These are phyloP conservation scores for Paralichthys olivaceus DNA, from an alignment of 2,113 vertebrate species.

Conservation along the genomic window DNA sequence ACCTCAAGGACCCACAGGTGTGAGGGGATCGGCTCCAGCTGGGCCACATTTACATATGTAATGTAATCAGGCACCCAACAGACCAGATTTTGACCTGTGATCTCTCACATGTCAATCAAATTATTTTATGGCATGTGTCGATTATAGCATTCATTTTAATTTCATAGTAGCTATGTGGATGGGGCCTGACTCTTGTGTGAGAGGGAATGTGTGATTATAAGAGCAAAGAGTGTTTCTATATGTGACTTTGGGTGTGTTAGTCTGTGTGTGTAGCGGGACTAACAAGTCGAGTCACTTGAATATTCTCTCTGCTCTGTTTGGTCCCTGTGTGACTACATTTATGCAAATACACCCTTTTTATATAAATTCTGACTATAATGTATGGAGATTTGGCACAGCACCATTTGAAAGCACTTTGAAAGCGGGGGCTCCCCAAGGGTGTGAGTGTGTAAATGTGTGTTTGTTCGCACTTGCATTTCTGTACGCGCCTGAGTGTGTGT, in stretches of 20 bases:
- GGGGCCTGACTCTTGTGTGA: not conserved
- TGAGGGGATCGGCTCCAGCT: slow-evolving; percentile 64
- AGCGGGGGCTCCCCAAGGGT: slow-evolving; percentile 70
- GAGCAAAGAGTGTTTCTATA: not conserved
- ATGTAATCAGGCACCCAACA: slow-evolving; percentile 71
- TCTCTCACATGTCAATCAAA: slow-evolving; percentile 47
- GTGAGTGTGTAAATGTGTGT: slow-evolving; percentile 68
- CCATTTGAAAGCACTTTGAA: slow-evolving; percentile 79
- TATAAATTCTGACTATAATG: slow-evolving; percentile 76
- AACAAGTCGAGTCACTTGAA: slow-evolving; percentile 57
- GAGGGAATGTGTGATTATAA: not conserved
- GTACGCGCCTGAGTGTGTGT: slow-evolving; percentile 37
- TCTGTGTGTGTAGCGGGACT: slow-evolving; percentile 18
- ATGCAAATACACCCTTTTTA: slow-evolving; percentile 76
- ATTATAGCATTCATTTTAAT: not conserved
- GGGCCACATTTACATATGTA: slow-evolving; percentile 67
- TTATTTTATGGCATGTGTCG: not conserved
- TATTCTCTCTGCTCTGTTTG: slow-evolving; percentile 62
- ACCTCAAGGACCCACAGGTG: slow-evolving; percentile 69
- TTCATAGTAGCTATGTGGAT: not conserved
- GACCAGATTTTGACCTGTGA: slow-evolving; percentile 57
- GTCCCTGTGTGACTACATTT: slow-evolving; percentile 66
- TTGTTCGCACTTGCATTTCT: slow-evolving; percentile 49
- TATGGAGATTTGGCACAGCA: slow-evolving; percentile 74
- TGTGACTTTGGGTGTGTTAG: slow-evolving; percentile 1